Conservation (phyloP, 2,797 vertebrate genomes). For the Malacoctenus gilli region DNA sequence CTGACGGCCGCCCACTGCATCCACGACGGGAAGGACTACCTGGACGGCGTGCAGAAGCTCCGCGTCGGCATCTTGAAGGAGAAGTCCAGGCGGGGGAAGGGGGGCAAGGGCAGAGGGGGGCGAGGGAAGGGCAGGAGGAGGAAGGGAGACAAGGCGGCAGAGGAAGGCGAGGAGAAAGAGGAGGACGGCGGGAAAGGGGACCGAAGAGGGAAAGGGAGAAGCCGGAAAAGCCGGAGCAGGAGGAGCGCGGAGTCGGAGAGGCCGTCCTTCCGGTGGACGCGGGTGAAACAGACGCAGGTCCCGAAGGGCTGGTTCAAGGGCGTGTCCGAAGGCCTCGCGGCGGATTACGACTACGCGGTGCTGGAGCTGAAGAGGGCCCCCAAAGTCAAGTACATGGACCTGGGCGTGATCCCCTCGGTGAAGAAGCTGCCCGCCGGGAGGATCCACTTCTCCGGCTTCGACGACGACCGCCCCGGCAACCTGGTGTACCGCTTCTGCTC, state of each 20-base stretch:
- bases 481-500: constrained; percentile 97
- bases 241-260: constrained; percentile 70
- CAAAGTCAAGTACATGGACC: constrained; percentile 91
- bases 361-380: constrained; percentile 92
- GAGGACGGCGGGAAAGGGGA: constrained; percentile 55
- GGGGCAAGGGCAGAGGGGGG: constrained; percentile 68
- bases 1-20: constrained; percentile 96
- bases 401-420: constrained; percentile 89
- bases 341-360: constrained; percentile 95
- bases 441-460: constrained; percentile 98
- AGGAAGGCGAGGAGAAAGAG: constrained; percentile 44
- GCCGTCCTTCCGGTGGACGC: constrained; percentile 93
- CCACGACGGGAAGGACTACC: constrained; percentile 91
- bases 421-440: constrained; percentile 89
- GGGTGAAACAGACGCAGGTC: constrained; percentile 92
- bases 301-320: constrained; percentile 94
- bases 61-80: constrained; percentile 91
- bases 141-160: constrained; percentile 59
- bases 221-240: constrained; percentile 67
- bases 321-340: constrained; percentile 76
- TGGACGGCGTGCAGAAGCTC: constrained; percentile 88
- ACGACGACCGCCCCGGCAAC: constrained; percentile 88
- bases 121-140: constrained; percentile 72
- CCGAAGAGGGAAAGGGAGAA: constrained; percentile 67
- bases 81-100: constrained; percentile 82